Conservation (phyloP, 2,797 vertebrate genomes). For the Eleutherodactylus coqui region DNA sequence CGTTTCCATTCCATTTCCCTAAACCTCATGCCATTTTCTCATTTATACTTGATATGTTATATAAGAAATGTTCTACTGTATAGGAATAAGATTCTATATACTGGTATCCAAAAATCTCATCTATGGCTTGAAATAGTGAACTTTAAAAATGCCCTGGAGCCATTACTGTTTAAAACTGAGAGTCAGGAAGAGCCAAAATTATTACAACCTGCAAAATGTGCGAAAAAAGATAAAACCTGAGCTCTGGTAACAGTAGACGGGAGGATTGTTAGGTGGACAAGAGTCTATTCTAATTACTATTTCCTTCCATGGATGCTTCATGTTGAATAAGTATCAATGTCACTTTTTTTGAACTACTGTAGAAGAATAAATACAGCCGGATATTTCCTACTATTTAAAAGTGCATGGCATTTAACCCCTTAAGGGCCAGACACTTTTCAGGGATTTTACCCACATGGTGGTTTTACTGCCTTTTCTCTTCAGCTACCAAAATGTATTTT, state of each 20-base stretch:
- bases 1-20: not conserved
- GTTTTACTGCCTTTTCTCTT: no score
- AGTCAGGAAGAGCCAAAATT: not conserved
- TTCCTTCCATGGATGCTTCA: not conserved
- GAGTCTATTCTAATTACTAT: constrained; percentile 19
- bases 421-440: no score
- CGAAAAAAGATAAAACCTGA: constrained; percentile 36
- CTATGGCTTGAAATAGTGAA: constrained; percentile 25
- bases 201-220: constrained; percentile 40
- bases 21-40: not conserved
- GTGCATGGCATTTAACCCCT: no score
- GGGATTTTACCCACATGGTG: no score
- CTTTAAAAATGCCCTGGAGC: constrained; percentile 42
- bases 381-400: no score
- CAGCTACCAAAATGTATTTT: no score
- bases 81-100: no score
- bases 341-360: constrained; percentile 17
- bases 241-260: constrained; percentile 1
- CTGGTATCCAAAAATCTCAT: not conserved
- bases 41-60: constrained; percentile 13
- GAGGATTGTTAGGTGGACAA: not conserved
- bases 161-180: not conserved
- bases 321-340: constrained; percentile 32
- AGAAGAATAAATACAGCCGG: no score
- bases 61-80: constrained; percentile 12